Evolutionary conservation across 2,113 vertebrate species (phyloP).

Genomic region (Lophochroa leadbeateri): DNA sequence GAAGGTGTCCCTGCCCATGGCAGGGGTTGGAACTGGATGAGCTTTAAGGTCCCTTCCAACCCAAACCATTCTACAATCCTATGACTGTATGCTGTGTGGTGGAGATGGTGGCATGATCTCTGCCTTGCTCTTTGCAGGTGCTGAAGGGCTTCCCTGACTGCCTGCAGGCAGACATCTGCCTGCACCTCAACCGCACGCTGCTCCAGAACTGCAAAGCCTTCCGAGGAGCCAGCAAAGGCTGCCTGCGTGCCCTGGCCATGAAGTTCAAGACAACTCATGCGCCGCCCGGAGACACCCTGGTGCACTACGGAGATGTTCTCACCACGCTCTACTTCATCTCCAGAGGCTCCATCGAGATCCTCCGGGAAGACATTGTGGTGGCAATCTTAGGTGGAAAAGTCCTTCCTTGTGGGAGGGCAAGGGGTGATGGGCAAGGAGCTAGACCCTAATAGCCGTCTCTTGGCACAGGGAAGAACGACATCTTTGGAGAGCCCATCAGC

Average conservation of each 20-base stretch:
- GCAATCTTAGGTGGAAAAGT: slow-evolving; percentile 89
- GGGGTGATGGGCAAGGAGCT: neutral
- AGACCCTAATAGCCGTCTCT: neutral
- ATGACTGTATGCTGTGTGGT: neutral
- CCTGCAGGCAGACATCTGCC: slow-evolving; percentile 97
- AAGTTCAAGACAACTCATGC: slow-evolving; percentile 96
- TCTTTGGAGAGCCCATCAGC: slow-evolving; percentile 93
- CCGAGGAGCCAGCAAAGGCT: slow-evolving; percentile 92
- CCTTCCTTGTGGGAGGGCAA: neutral
- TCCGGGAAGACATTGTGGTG: slow-evolving; percentile 92
- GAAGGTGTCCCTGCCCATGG: neutral
- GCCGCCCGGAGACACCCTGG: slow-evolving; percentile 92
- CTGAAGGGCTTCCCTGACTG: slow-evolving; percentile 98
- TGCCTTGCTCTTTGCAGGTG: slow-evolving; percentile 76
- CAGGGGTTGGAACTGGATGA: neutral
- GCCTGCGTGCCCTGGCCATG: slow-evolving; percentile 92
- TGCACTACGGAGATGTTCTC: slow-evolving; percentile 94
- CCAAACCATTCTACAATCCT: neutral
- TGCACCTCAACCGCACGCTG: slow-evolving; percentile 93
- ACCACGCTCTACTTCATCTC: slow-evolving; percentile 98
- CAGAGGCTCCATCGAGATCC: slow-evolving; percentile 95
- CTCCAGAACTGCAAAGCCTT: slow-evolving; percentile 95
- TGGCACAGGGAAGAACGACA: slow-evolving; percentile 92
- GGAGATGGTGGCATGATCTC: neutral
- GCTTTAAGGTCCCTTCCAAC: neutral